Evolutionary conservation across 1,140 invertebrate species (phyloP).

Genomic region (Drosophila pallidifrons): DNA sequence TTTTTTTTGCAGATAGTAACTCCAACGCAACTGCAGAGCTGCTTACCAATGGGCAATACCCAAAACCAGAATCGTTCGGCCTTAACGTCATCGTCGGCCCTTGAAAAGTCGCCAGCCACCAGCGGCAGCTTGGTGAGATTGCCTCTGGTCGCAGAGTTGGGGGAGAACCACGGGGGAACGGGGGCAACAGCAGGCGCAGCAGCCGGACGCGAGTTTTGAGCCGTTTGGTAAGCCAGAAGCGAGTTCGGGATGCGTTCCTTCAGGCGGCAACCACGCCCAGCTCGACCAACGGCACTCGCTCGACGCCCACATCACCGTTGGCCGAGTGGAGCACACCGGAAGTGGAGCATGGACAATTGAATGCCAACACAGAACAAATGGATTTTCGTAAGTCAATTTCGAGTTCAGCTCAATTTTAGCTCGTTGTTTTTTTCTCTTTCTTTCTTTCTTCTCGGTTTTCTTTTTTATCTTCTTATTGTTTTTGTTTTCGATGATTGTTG

Average conservation of each 20-base stretch:
- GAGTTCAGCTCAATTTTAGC: slow-evolving; percentile 36
- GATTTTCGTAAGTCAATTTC: slow-evolving; percentile 84
- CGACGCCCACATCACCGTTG: slow-evolving; percentile 30
- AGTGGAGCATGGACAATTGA: slow-evolving; percentile 72
- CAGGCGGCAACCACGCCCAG: slow-evolving; percentile 39
- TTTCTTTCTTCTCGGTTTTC: slow-evolving; percentile 12
- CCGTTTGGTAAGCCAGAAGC: slow-evolving; percentile 71
- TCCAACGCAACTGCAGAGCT: slow-evolving; percentile 7
- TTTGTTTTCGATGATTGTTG: slow-evolving; percentile 40
- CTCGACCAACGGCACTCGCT: slow-evolving; percentile 16
- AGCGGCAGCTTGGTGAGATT: slow-evolving; percentile 54
- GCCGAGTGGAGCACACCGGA: slow-evolving; percentile 48
- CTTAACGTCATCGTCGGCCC: slow-evolving; percentile 21
- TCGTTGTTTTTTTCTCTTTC: neutral
- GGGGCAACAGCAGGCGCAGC: slow-evolving; percentile 33
- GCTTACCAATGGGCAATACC: slow-evolving; percentile 61
- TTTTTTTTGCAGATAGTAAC: neutral
- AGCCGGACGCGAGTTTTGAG: slow-evolving; percentile 64
- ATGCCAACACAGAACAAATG: slow-evolving; percentile 74
- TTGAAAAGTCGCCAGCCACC: slow-evolving; percentile 59
- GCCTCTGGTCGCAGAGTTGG: slow-evolving; percentile 7
- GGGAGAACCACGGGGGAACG: neutral
- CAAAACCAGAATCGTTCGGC: slow-evolving; percentile 52
- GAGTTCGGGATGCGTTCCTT: slow-evolving; percentile 60
- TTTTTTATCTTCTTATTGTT: slow-evolving; percentile 23